Conservation (phyloP, 2,888 invertebrate genomes). For the Ceriagrion tenellum region DNA sequence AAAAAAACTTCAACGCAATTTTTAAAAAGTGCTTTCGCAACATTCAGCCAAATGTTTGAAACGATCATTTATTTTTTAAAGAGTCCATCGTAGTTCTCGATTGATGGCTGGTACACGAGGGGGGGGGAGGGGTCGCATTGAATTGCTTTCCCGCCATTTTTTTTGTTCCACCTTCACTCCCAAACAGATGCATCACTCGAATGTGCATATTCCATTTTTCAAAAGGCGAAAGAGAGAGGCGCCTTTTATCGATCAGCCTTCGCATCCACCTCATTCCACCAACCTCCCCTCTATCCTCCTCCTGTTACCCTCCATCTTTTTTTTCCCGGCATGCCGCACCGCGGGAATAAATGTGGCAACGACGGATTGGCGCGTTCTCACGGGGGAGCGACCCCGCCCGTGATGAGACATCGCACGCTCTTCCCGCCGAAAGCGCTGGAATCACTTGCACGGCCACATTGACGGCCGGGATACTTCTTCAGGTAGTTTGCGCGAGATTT, state of each 20-base stretch:
- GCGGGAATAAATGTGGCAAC: slow-evolving; percentile 22
- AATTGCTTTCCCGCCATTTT: too few relatives aligned
- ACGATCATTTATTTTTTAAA: too few relatives aligned
- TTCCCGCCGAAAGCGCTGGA: too few relatives aligned
- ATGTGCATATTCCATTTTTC: slow-evolving; percentile 31
- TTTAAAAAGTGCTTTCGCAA: too few relatives aligned
- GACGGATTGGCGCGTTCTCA: background rate
- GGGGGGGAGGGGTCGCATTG: too few relatives aligned
- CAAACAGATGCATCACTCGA: background rate
- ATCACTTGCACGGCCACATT: too few relatives aligned
- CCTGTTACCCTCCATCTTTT: background rate
- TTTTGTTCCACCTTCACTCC: background rate
- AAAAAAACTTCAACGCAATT: too few relatives aligned
- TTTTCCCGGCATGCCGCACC: background rate
- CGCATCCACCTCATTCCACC: background rate
- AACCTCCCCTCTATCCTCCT: background rate
- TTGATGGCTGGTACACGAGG: too few relatives aligned
- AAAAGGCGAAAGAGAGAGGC: background rate
- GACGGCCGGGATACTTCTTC: too few relatives aligned
- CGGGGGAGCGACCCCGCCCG: background rate
- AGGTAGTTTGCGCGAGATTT: too few relatives aligned
- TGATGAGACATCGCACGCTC: background rate
- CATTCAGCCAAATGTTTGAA: too few relatives aligned
- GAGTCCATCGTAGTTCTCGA: too few relatives aligned
- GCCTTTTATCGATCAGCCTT: background rate